A percentile compares a stretch with the other conserved stretches of the same genome.
phyloP scores from a whole-genome alignment of 2,888 invertebrate species.

The Epicampocera succincta region DNA sequence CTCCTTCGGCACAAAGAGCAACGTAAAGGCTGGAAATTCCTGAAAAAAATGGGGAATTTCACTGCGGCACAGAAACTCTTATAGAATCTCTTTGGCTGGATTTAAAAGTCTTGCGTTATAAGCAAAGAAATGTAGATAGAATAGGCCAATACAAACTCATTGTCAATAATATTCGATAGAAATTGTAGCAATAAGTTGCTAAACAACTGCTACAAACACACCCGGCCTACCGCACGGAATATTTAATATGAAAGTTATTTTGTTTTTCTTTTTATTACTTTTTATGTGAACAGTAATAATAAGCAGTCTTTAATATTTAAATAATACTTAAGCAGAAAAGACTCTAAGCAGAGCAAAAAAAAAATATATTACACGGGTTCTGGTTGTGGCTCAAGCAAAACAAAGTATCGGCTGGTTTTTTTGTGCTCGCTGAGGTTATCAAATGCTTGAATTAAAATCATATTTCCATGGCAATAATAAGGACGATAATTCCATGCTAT shows the following conservation, averaged over 20 bases:
- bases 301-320: slow-evolving; percentile 26
- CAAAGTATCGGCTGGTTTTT: neutral
- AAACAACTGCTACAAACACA: neutral
- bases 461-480: neutral
- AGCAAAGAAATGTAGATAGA: no score
- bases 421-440: neutral
- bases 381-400: neutral
- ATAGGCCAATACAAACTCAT: slow-evolving; percentile 18
- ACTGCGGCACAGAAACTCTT: no score
- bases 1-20: no score
- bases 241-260: slow-evolving; percentile 13
- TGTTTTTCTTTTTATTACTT: slow-evolving; percentile 26
- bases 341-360: slow-evolving; percentile 1
- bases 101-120: no score
- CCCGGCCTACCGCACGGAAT: no score
- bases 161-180: slow-evolving; percentile 39
- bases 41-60: no score
- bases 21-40: no score
- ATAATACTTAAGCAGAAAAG: slow-evolving; percentile 18
- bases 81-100: no score
- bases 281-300: slow-evolving; percentile 27
- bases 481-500: neutral
- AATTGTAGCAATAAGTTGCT: slow-evolving; percentile 14
- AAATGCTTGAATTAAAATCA: neutral
- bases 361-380: neutral